Conservation (phyloP, 1,140 invertebrate species). For the Drosophila elegans region DNA sequence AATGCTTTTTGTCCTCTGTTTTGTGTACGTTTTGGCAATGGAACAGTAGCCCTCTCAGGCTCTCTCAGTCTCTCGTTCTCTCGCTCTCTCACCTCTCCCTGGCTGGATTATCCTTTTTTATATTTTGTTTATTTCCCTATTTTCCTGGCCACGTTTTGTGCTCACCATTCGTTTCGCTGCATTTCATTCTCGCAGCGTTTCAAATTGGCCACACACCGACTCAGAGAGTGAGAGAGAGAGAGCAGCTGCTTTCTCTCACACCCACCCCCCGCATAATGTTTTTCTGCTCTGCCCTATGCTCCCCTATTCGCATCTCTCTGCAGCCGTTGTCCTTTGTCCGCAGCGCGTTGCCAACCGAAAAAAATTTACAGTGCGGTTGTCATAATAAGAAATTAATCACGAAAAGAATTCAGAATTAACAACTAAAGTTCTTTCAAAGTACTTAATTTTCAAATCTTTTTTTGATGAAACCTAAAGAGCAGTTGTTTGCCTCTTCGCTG, state of each 20-base stretch:
- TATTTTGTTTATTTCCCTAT: constrained; percentile 80
- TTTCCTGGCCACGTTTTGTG: constrained; percentile 72
- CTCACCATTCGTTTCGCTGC: constrained; percentile 77
- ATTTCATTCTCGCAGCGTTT: constrained; percentile 78
- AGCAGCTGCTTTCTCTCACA: constrained; percentile 48
- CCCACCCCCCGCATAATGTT: constrained; percentile 39
- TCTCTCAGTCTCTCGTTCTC: not conserved
- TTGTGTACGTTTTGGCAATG: constrained; percentile 67
- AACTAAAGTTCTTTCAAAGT: not conserved
- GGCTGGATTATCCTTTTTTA: constrained; percentile 74
- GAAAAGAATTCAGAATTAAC: not conserved
- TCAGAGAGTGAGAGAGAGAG: constrained; percentile 9
- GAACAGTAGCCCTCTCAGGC: constrained; percentile 27
- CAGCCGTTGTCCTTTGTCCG: constrained; percentile 76
- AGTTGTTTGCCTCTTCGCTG: no score
- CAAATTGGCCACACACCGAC: constrained; percentile 61
- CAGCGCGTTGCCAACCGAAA: constrained; percentile 73
- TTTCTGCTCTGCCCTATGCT: constrained; percentile 38
- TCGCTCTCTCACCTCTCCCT: constrained; percentile 12
- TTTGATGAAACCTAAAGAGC: no score
- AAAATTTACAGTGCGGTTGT: constrained; percentile 42
- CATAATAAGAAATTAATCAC: constrained; percentile 48
- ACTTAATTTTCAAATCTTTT: no score
- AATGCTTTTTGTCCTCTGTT: constrained; percentile 62
- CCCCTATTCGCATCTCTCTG: constrained; percentile 58